Evolutionary conservation across 1,140 invertebrate genomes (phyloP).

Genomic region (Micrasema longulum): DNA sequence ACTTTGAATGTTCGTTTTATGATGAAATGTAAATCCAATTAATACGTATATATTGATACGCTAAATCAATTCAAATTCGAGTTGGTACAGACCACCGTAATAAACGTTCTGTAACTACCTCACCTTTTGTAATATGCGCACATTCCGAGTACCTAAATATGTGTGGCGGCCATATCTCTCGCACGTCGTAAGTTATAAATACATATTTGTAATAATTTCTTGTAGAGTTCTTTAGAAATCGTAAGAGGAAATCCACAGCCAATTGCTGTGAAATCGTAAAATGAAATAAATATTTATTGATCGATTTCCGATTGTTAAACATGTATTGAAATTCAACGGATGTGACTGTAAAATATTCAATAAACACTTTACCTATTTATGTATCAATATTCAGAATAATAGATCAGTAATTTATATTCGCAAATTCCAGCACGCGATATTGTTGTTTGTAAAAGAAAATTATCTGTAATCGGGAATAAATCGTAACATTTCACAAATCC

Average conservation of each 20-base stretch:
- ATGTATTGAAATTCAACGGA: slow-evolving; percentile 20
- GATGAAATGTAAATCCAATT: slow-evolving; percentile 13
- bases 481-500: no score
- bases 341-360: not conserved
- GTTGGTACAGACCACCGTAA: not conserved
- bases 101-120: slow-evolving; percentile 19
- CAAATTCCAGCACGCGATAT: not conserved
- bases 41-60: not conserved
- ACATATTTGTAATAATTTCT: slow-evolving; percentile 28
- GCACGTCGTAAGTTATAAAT: slow-evolving; percentile 1
- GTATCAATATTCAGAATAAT: not conserved
- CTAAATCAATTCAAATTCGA: slow-evolving; percentile 21
- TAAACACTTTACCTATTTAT: no score
- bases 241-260: slow-evolving; percentile 14
- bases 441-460: not conserved
- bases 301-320: slow-evolving; percentile 22
- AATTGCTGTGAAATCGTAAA: slow-evolving; percentile 28
- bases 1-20: not conserved
- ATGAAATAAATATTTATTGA: slow-evolving; percentile 32
- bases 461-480: no score
- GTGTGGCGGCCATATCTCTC: no score
- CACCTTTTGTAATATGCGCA: slow-evolving; percentile 5
- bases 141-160: not conserved
- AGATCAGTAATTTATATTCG: no score
- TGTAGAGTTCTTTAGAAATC: slow-evolving; percentile 40